Evolutionary conservation across 2,113 vertebrate genomes (phyloP), one percentile per base, ranked within the genome.

Genomic region (Xiphias gladius): DNA sequence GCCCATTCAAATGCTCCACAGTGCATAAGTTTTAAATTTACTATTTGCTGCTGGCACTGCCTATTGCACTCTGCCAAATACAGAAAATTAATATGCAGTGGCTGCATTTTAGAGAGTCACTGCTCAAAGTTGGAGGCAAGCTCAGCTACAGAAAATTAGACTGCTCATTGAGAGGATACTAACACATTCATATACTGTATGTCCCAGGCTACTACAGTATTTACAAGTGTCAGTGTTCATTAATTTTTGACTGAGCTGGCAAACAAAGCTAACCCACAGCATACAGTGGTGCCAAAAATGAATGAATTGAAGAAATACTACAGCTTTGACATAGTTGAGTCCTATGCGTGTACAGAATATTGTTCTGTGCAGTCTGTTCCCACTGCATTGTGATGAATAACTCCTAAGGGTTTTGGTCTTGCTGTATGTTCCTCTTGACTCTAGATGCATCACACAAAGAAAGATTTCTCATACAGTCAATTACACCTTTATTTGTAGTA

Each of bases 31-130:
- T 83, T 37, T 79, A 81, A 72, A 88, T 87, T 62, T 55, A 66
- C 70, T 77, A 81, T 90, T 67, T 68, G 66, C 82, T 80, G 67
- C 62, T 84, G 81, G 81, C 82, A 37, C 59, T n/a, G 71, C 57
- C 62, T n/a, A 32, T 59, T 82, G 76, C 79, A 67, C 70, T 86
- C 68, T 70, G 20, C 86, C 43, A 83, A 80, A 85, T 79, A 57
- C 70, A 82, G 75, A 55, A 17, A 17, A 65, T 48, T 81, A 89
- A 76, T 89, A 46, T 74, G 43, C 62, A 35, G 48, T 11, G 14
- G 64, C 84, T 76, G 65, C 59, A 80, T 64, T 85, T 69, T 71
- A 73, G 52, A n/a, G 78, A 86, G 52, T 65, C 61, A 24, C n/a
- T 63, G 64, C 39, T 63, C 20, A 52, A 41, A 68, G 11, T 64